These are phyloP conservation scores for Hylaeus anthracinus DNA, from an alignment of 1,140 invertebrate genomes.

Conservation along the genomic window DNA sequence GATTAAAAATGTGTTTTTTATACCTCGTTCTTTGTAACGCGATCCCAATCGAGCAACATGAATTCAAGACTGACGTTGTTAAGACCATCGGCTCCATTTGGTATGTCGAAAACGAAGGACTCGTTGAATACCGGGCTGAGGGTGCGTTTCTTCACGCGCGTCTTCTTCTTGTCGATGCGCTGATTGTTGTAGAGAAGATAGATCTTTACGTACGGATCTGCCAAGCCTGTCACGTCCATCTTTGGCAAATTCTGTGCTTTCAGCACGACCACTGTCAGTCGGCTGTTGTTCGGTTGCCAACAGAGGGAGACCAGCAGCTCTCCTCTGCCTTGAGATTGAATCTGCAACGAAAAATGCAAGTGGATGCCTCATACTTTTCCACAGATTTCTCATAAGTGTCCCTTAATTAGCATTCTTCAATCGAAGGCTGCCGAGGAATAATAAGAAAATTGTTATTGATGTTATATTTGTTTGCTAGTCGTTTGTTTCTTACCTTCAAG, in stretches of 20 bases:
- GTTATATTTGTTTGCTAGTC: background rate
- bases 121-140: conserved; percentile 99
- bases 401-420: background rate
- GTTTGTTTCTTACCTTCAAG: conserved; percentile 85
- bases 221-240: conserved; percentile 97
- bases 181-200: conserved; percentile 98
- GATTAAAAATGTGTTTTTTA: conserved; percentile 32
- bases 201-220: conserved; percentile 97
- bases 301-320: conserved; percentile 95
- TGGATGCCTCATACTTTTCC: background rate
- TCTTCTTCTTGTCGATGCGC: conserved; percentile 99
- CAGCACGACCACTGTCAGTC: conserved; percentile 93
- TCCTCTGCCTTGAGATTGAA: conserved; percentile 92
- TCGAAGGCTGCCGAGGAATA: no score
- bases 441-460: no score
- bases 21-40: conserved; percentile 98
- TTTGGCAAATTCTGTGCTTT: conserved; percentile 97
- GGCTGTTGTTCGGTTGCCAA: conserved; percentile 95
- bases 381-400: background rate
- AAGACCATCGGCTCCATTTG: conserved; percentile 88
- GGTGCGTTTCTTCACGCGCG: conserved; percentile 98
- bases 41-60: conserved; percentile 96
- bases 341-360: conserved; percentile 81
- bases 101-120: conserved; percentile 94
- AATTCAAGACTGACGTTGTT: conserved; percentile 96